Evolutionary conservation across 2,113 vertebrate species (phyloP).

Genomic region (Coturnix japonica): DNA sequence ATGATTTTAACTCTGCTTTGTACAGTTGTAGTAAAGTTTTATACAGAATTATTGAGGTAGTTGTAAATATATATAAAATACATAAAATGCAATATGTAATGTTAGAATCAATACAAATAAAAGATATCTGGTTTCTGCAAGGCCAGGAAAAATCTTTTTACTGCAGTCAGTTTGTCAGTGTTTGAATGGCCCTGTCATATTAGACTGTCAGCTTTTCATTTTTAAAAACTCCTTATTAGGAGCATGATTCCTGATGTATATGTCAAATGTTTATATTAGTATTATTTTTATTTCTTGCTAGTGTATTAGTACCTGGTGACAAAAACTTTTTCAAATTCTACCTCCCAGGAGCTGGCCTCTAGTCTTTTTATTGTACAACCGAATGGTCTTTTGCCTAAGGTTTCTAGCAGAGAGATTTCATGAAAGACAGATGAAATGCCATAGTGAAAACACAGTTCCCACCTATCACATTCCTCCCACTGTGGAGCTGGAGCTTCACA

Average conservation of each 20-base stretch:
- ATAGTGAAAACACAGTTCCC: background rate
- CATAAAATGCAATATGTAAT: background rate
- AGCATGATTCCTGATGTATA: background rate
- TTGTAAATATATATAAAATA: background rate
- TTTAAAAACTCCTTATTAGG: background rate
- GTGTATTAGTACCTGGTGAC: background rate
- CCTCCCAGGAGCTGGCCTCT: background rate
- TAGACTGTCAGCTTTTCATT: background rate
- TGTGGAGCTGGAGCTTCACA: constrained; percentile 5
- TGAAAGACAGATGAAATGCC: constrained; percentile 31
- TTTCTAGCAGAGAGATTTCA: background rate
- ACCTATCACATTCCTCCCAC: background rate
- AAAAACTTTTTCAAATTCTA: background rate
- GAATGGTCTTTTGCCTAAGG: background rate
- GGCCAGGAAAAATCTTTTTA: background rate
- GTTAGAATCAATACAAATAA: background rate
- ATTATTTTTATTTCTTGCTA: background rate
- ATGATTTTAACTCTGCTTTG: background rate
- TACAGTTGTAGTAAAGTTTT: background rate
- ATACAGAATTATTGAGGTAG: background rate
- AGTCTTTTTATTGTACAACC: background rate
- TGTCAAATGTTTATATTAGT: background rate
- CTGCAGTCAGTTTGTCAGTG: background rate
- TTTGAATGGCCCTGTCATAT: background rate
- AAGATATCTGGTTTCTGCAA: background rate